Percentiles rank a stretch among this genome's conserved stretches.
Conservation (phyloP, 2,113 vertebrate genomes). For the Plestiodon gilberti region DNA sequence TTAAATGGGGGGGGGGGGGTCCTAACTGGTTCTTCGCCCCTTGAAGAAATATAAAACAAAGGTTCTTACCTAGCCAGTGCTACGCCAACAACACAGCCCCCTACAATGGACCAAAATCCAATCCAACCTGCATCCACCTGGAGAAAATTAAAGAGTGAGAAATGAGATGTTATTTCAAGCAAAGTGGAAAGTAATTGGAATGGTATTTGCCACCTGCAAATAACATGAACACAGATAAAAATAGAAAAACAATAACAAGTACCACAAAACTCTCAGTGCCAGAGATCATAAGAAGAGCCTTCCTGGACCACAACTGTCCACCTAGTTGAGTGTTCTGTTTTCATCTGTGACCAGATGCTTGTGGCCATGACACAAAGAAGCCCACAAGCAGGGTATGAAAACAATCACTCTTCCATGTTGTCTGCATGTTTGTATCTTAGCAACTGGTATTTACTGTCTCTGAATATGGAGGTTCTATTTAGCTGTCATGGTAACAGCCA, state of each 20-base stretch:
- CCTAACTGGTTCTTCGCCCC: too few species aligned
- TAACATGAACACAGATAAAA: background rate
- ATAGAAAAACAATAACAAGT: background rate
- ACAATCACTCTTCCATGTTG: background rate
- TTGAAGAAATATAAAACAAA: constrained; percentile 16
- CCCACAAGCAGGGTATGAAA: too few species aligned
- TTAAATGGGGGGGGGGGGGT: too few species aligned
- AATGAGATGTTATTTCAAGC: constrained; percentile 39
- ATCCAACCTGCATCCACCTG: constrained; percentile 98
- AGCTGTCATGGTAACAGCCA: background rate
- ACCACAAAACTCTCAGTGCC: background rate
- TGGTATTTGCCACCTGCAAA: background rate
- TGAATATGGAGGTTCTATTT: background rate
- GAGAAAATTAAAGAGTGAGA: constrained; percentile 47
- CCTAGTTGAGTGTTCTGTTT: too few species aligned
- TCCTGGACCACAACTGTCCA: too few species aligned
- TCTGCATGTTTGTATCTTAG: background rate
- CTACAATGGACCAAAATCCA: constrained; percentile 96
- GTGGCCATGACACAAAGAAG: background rate
- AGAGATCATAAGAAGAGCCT: constrained; percentile 39
- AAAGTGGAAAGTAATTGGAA: background rate
- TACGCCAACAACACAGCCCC: constrained; percentile 95
- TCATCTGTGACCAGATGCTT: background rate
- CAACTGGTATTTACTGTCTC: background rate
- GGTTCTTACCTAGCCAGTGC: constrained; percentile 90